Evolutionary conservation across 64 coral and sea anemone genomes (phyloP), one percentile per base, ranked within the genome.

Genomic region (Orbicella faveolata): DNA sequence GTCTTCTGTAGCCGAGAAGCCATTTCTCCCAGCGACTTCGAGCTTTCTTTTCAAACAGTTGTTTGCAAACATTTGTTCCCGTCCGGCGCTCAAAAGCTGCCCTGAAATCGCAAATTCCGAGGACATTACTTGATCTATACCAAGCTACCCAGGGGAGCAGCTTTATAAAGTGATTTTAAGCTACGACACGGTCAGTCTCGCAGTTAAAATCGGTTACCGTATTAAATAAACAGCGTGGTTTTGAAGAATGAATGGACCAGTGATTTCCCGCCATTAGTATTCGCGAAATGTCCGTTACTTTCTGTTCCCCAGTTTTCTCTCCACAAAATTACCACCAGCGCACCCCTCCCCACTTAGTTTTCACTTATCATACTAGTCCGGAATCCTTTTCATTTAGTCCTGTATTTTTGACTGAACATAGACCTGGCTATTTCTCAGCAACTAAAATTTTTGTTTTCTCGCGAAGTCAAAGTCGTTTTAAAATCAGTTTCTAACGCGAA

Each of bases 251-350:
- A 81, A 13, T 52, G 20, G 9, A 48, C 17, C 17, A 69, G 63
- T 84, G 7, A 84, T 84, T 83, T 84, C 81, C 81, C 81, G 81
- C 81, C 81, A 84, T 84, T 84, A 67, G 63, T 37, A 84, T 84
- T 84, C 65, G 15, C 23, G 34, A 80, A 25, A 25, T 79, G 2
- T 41, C 34, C n/a, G 52, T 18, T 59, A 2, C 57, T 48, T 84
- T 23, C 75, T 21, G 20, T 78, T 23, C 75, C 19, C 62, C 81
- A 68, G 81, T 48, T 36, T 63, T 48, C 37, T 84, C 63, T 8
- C 36, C 2, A 63, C 37, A 0, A 44, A 14, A 23, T 23, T 13
- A 6, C 3, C 7, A 26, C 48, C 12, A 21, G 19, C 34, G 6
- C 81, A 41, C 36, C 61, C 61, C 63, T n/a, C 62, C 61, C 55